A percentile compares a stretch with the other conserved stretches of the same genome.
Evolutionary conservation across 2,888 invertebrate genomes (phyloP).

Genomic region (Microctonus hyperodae): DNA sequence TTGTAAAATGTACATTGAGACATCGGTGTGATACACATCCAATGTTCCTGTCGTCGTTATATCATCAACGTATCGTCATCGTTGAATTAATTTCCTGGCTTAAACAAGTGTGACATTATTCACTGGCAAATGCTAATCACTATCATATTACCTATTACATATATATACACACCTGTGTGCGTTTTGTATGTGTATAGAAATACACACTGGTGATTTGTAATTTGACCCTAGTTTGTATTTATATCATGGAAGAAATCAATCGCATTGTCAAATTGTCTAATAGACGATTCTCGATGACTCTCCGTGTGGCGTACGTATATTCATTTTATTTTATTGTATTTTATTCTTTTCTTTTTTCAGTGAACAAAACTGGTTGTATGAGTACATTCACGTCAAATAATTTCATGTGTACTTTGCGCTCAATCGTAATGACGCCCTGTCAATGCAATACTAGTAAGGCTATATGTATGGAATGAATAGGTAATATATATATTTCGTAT

Average conservation of each 20-base stretch:
- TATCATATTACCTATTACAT: conserved; percentile 2
- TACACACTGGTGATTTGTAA: background rate
- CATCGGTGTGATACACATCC: background rate
- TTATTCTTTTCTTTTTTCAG: background rate
- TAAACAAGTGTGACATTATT: background rate
- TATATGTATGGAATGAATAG: conserved; percentile 28
- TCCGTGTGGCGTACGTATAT: background rate
- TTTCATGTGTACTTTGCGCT: conserved; percentile 35
- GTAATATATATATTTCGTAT: conserved; percentile 6
- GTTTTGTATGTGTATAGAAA: background rate
- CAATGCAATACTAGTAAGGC: conserved; percentile 55
- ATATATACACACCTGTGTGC: too few species aligned
- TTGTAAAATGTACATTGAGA: background rate
- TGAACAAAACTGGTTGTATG: conserved; percentile 18
- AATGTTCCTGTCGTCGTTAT: background rate
- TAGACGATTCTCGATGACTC: conserved; percentile 3
- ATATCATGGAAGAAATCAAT: background rate
- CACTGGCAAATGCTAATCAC: background rate
- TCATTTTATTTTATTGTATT: background rate
- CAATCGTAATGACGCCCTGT: conserved; percentile 60
- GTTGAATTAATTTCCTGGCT: background rate
- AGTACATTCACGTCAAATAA: conserved; percentile 36
- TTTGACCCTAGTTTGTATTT: background rate
- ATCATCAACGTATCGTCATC: background rate
- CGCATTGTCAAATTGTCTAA: background rate